Evolutionary conservation across 2,888 invertebrate species (phyloP).

Genomic region (Tinea pellionella): DNA sequence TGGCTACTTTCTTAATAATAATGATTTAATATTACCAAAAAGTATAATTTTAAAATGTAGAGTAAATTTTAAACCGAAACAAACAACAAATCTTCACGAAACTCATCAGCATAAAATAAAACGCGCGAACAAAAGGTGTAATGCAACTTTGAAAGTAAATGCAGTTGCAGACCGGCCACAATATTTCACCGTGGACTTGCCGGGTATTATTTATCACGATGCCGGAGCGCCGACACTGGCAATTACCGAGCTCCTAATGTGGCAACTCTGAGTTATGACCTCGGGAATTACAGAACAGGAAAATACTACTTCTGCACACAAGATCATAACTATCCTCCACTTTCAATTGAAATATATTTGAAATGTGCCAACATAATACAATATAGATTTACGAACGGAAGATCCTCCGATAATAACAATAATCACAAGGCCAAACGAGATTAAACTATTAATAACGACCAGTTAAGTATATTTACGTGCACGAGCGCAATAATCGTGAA

Average conservation of each 20-base stretch:
- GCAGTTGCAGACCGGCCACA: constrained; percentile 1
- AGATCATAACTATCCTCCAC: neutral
- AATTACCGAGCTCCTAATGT: constrained; percentile 39
- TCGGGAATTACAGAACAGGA: constrained; percentile 22
- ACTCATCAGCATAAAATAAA: constrained; percentile 1
- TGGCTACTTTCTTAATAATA: too few relatives aligned
- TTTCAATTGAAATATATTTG: too few relatives aligned
- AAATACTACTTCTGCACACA: constrained; percentile 15
- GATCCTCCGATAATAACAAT: too few relatives aligned
- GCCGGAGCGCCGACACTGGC: constrained; percentile 27
- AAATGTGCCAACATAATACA: too few relatives aligned
- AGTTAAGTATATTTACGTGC: too few relatives aligned
- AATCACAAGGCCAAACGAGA: too few relatives aligned
- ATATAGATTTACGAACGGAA: too few relatives aligned
- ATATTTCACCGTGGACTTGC: neutral
- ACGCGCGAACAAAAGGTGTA: neutral
- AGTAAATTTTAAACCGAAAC: neutral
- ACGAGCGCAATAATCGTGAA: too few relatives aligned
- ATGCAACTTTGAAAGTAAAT: constrained; percentile 7
- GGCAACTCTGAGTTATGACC: constrained; percentile 31
- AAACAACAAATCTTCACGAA: neutral
- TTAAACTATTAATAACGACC: too few relatives aligned
- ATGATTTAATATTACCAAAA: too few relatives aligned
- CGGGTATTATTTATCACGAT: constrained; percentile 29
- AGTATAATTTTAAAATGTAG: too few relatives aligned